Evolutionary conservation across 1,140 invertebrate genomes (phyloP), one percentile per base, ranked within the genome.

Genomic region (Ptiloglossa arizonensis): DNA sequence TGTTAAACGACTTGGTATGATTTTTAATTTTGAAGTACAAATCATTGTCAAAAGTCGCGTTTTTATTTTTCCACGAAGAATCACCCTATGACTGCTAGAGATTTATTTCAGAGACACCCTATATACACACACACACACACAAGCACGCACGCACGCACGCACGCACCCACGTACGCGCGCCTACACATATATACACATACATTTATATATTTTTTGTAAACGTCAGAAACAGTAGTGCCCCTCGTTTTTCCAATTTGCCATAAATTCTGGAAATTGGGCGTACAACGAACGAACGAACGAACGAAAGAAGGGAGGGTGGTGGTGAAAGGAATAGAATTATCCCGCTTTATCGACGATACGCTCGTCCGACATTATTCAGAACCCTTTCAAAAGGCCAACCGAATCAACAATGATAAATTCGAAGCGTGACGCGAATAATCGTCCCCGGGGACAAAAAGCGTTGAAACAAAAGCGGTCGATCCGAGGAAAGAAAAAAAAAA

Each of bases 381-480:
- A 1, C 17, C 22, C 32, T 19, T 44, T 67, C 27, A 57, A 67
- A 67, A 41, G 35, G 29, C 22, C 22, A n/a, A 56, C 29, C 64
- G 44, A 69, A 76, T 69, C 73, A 74, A 59, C 54, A 48, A 76
- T 69, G 73, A 76, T 76, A 76, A 76, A 76, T 69, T 69, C 44
- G 73, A 17, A 5, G 19, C 54, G 44, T 29, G 57, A 57, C 29
- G 59, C 15, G 75, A 72, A 56, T 72, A 63, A 72, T 63, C 66
- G 35, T 32, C 15, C 48, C 4, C 29, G 13, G 22, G 5, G 27
- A 29, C 32, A n/a, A 13, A 64, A 73, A 64, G 35, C n/a, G 24
- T 17, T 11, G 59, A 64, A 54, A 72, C 68, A 73, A 73, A 72
- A 66, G 68, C n/a, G 3, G 5, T 13, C 6, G 15, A 38, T 19